Evolutionary conservation across 1,140 invertebrate genomes (phyloP).

Genomic region (Drosophila pallidifrons): DNA sequence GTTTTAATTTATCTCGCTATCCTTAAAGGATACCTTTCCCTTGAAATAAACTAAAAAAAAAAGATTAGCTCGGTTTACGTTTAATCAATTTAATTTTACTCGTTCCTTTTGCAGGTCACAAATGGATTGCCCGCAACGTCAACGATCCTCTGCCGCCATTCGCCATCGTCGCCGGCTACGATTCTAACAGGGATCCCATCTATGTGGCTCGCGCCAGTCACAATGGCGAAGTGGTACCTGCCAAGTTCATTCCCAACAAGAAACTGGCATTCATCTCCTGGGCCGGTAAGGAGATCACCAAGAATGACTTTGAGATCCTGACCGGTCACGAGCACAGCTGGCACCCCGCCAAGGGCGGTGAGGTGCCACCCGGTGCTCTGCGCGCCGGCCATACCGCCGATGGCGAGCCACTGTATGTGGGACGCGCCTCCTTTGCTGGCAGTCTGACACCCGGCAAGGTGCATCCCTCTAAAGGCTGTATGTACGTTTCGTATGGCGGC

Average conservation of each 20-base stretch:
- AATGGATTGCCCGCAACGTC: conserved; percentile 66
- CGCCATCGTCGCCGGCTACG: conserved; percentile 87
- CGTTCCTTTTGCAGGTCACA: conserved; percentile 51
- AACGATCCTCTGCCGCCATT: conserved; percentile 72
- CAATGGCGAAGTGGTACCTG: conserved; percentile 87
- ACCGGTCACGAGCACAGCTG: conserved; percentile 85
- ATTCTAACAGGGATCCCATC: conserved; percentile 88
- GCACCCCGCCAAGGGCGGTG: conserved; percentile 85
- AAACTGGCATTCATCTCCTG: conserved; percentile 86
- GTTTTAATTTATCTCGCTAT: too few relatives aligned
- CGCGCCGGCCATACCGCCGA: conserved; percentile 87
- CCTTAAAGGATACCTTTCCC: too few relatives aligned
- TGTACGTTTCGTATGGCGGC: conserved; percentile 89
- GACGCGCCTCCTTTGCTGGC: conserved; percentile 87
- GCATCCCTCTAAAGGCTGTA: conserved; percentile 88
- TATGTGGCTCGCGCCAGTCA: conserved; percentile 89
- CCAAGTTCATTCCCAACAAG: conserved; percentile 85
- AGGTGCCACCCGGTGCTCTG: conserved; percentile 87
- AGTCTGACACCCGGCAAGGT: conserved; percentile 87
- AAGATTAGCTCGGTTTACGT: too few relatives aligned
- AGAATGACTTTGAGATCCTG: conserved; percentile 88
- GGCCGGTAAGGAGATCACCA: conserved; percentile 88
- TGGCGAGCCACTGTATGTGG: conserved; percentile 89
- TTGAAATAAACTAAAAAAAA: too few relatives aligned
- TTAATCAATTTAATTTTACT: too few relatives aligned